Evolutionary conservation across 1,140 invertebrate genomes (phyloP).

Genomic region (Elysia chlorotica): DNA sequence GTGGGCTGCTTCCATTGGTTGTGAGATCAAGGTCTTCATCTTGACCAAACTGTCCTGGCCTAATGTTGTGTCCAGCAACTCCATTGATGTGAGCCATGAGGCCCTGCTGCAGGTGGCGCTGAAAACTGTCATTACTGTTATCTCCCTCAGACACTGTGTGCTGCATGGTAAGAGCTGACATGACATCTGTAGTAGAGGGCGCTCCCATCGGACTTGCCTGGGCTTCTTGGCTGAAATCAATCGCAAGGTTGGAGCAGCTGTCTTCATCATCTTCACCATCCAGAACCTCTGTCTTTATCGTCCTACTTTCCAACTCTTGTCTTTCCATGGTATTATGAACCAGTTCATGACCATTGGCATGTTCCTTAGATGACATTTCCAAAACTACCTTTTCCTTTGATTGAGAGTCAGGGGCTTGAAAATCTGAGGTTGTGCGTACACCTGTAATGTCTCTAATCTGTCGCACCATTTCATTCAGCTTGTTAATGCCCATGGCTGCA

Average conservation of each 20-base stretch:
- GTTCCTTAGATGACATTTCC: no score
- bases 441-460: conserved; percentile 54
- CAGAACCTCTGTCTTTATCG: conserved; percentile 11
- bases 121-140: conserved; percentile 18
- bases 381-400: no score
- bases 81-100: conserved; percentile 2
- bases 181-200: no score
- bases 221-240: conserved; percentile 19
- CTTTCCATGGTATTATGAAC: no score
- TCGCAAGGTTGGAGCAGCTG: background rate
- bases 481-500: conserved; percentile 53
- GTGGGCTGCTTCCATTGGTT: no score
- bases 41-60: background rate
- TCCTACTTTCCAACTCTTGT: conserved; percentile 16
- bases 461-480: conserved; percentile 51
- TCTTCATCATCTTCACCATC: conserved; percentile 23
- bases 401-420: no score
- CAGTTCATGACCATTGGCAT: no score
- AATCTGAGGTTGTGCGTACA: conserved; percentile 13
- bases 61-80: background rate
- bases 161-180: no score
- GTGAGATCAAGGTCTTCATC: conserved; percentile 12
- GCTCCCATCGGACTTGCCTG: background rate
- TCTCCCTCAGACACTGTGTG: no score
- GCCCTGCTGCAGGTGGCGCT: conserved; percentile 7